phyloP scores from a whole-genome alignment of 2,888 invertebrate genomes.

The Pristionchus fissidentatus region DNA sequence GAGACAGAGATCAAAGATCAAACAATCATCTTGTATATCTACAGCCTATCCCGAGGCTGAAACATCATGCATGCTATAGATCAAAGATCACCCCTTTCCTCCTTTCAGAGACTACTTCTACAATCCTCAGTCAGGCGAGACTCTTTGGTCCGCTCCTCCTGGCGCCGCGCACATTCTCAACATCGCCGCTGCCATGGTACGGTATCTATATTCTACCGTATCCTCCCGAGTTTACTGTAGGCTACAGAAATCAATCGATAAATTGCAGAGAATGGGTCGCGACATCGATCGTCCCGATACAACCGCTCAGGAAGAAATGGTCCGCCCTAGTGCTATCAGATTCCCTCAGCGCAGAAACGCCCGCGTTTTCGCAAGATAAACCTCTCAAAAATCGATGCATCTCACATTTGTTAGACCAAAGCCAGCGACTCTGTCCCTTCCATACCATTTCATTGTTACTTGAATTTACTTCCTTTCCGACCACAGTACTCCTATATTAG shows the following conservation, averaged over 20 bases:
- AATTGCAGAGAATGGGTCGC: slow-evolving; percentile 13
- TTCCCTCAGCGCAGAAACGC: slow-evolving; percentile 42
- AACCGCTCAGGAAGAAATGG: slow-evolving; percentile 13
- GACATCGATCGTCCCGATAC: slow-evolving; percentile 40
- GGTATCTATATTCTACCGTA: neutral
- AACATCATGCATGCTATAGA: neutral
- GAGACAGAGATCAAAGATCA: slow-evolving; percentile 9
- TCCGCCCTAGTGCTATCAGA: neutral
- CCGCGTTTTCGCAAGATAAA: slow-evolving; percentile 39
- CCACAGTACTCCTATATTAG: neutral
- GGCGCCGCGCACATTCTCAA: slow-evolving; percentile 1
- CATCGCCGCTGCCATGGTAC: slow-evolving; percentile 37
- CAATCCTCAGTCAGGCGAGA: slow-evolving; percentile 28
- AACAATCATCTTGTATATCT: neutral
- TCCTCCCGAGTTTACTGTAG: neutral
- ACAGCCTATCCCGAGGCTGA: too few species aligned
- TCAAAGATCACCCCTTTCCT: neutral
- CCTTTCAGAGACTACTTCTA: slow-evolving; percentile 37
- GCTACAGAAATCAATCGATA: neutral
- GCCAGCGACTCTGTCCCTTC: too few species aligned
- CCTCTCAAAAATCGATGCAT: too few species aligned
- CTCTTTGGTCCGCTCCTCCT: neutral
- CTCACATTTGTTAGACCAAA: slow-evolving; percentile 12
- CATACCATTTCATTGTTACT: slow-evolving; percentile 24
- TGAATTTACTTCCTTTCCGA: too few species aligned